Base-by-base conservation (phyloP, 2,888 invertebrate species). In the Chrysina gloriosa region DNA sequence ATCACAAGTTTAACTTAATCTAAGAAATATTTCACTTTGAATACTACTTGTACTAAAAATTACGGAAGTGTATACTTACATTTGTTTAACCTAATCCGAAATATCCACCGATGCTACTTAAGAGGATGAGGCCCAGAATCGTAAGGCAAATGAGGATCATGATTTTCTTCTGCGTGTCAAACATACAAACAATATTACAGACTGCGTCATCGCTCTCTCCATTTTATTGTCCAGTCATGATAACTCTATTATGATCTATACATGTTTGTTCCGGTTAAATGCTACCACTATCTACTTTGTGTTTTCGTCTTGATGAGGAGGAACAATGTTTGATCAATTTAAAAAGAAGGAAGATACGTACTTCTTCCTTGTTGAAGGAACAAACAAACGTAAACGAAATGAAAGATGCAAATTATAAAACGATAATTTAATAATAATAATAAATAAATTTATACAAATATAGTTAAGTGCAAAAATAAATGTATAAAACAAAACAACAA, bases 71-170 rank as follows among this genome's bases (percentile, higher is more conserved):
- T 45, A 45, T 56, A 72, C 70, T 69, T 72, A 72, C 72, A 58
- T 69, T 63, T 72, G 70, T 70, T 54, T 64, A 48, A 58, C 66
- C 78, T 80, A 88, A 82, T 80, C 89, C 89, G 78, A 89, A 85
- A 82, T 89, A 89, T 80, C 89, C 87, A 79, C 87, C 90, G 78
- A 91, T 86, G 79, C 89, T 89, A 76, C 89, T 87, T 75, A 91
- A 91, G 84, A 93, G 86, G 83, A 93, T 90, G 86, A 92, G 87
- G 84, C 90, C 90, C 86, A 92, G 88, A 85, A 94, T 89, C 84
- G 92, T 89, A 86, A 94, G 89, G 89, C 94, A 94, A 88, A 94
- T 90, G 86, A 93, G 89, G 89, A 95, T 94, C 76, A 78, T 78
- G 73, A 78, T 78, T 75, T 78, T 78, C 78, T 78, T 78, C 78